Percentiles rank a stretch among this genome's conserved stretches.
phyloP scores from a whole-genome alignment of 2,113 vertebrate species.

The Hiodon tergisus region DNA sequence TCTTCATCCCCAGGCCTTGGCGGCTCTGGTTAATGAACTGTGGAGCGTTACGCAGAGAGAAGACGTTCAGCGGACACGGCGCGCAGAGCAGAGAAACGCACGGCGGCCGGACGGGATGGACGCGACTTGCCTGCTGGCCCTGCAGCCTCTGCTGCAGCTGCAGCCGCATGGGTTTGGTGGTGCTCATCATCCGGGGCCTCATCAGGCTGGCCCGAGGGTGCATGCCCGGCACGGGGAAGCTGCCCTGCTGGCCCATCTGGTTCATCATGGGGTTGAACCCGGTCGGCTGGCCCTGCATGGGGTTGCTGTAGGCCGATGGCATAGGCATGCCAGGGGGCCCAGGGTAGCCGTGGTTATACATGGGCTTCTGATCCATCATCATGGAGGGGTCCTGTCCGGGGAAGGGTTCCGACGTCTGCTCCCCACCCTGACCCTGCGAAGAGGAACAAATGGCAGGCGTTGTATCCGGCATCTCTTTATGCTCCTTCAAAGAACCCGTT shows the following conservation, averaged over 20 bases:
- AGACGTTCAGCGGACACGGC: slow-evolving; percentile 33
- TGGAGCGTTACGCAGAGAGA: slow-evolving; percentile 24
- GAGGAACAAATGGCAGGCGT: neutral
- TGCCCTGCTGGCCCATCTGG: slow-evolving; percentile 55
- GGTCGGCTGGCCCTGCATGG: slow-evolving; percentile 64
- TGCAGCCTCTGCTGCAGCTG: slow-evolving; percentile 95
- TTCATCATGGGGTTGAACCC: slow-evolving; percentile 69
- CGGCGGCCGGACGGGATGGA: slow-evolving; percentile 45
- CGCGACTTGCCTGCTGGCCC: slow-evolving; percentile 85
- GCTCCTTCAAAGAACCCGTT: too few species aligned
- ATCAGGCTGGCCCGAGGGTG: slow-evolving; percentile 76
- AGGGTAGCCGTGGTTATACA: slow-evolving; percentile 80
- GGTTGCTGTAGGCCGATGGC: slow-evolving; percentile 66
- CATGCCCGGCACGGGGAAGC: slow-evolving; percentile 69
- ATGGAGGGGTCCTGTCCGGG: slow-evolving; percentile 75
- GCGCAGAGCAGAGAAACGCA: slow-evolving; percentile 58
- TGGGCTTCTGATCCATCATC: slow-evolving; percentile 81
- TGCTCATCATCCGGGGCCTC: slow-evolving; percentile 77
- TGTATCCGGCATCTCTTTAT: too few species aligned
- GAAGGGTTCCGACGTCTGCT: slow-evolving; percentile 70
- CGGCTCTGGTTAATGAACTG: slow-evolving; percentile 93
- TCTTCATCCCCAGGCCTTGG: slow-evolving; percentile 80
- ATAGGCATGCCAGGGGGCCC: slow-evolving; percentile 72
- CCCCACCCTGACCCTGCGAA: slow-evolving; percentile 70
- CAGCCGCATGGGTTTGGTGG: slow-evolving; percentile 83